These are phyloP conservation scores for Oncorhynchus kisutch DNA, from an alignment of 2,113 vertebrate genomes.

Conservation along the genomic window DNA sequence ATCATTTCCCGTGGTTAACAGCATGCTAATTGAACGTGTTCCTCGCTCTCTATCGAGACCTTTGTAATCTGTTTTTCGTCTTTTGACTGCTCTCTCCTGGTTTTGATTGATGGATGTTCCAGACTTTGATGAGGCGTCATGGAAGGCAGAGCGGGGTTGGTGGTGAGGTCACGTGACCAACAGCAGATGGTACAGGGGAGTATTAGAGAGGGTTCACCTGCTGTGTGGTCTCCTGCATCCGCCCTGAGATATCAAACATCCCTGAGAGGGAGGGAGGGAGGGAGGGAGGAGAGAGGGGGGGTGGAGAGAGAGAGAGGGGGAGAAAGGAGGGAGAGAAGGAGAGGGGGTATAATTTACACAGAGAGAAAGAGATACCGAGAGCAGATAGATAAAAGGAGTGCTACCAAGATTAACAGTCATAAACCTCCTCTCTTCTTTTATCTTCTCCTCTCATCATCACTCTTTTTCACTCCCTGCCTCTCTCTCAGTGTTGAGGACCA, in stretches of 20 bases:
- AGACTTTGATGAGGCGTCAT: slow-evolving; percentile 87
- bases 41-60: slow-evolving; percentile 87
- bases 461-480: neutral
- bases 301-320: slow-evolving; percentile 38
- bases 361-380: neutral
- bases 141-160: slow-evolving; percentile 83
- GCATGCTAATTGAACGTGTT: slow-evolving; percentile 94
- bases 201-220: slow-evolving; percentile 78
- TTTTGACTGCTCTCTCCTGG: slow-evolving; percentile 24
- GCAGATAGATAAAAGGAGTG: neutral
- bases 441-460: slow-evolving; percentile 29
- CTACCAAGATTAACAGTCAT: neutral
- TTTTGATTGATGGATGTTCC: slow-evolving; percentile 92
- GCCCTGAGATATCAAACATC: slow-evolving; percentile 74
- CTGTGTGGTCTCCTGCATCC: slow-evolving; percentile 84
- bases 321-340: slow-evolving; percentile 29
- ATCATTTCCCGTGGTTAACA: slow-evolving; percentile 95
- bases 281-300: slow-evolving; percentile 52
- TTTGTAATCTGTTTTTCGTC: slow-evolving; percentile 50
- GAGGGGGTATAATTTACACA: slow-evolving; percentile 29
- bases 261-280: slow-evolving; percentile 54
- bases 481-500: slow-evolving; percentile 41
- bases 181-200: slow-evolving; percentile 87
- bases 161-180: slow-evolving; percentile 77
- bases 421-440: slow-evolving; percentile 9